A percentile compares a stretch with the other conserved stretches of the same genome.
Conservation (phyloP, 2,888 invertebrate species). For the Rhopalosiphum nymphaeae region DNA sequence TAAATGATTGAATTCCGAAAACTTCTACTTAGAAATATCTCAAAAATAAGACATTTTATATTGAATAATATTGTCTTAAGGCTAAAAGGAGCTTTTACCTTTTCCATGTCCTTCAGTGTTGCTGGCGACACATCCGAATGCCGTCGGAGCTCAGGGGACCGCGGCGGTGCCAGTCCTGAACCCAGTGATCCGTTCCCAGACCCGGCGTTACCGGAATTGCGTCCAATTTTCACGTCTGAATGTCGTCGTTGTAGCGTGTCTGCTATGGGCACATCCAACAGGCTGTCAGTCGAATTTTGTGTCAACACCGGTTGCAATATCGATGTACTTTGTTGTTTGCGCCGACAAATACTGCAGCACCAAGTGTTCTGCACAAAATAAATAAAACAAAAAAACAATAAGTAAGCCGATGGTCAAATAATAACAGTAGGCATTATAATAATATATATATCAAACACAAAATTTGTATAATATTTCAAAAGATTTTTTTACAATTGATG, state of each 20-base stretch:
- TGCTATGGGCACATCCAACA: conserved; percentile 83
- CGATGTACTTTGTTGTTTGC: conserved; percentile 82
- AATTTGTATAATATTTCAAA: neutral
- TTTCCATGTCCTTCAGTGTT: conserved; percentile 88
- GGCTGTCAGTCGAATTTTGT: conserved; percentile 87
- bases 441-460: neutral
- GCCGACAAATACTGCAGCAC: conserved; percentile 90
- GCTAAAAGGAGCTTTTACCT: conserved; percentile 74
- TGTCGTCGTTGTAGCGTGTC: conserved; percentile 85
- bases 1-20: neutral
- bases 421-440: neutral
- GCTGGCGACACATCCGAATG: conserved; percentile 91
- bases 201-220: conserved; percentile 71
- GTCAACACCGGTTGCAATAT: conserved; percentile 75
- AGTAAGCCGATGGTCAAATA: neutral
- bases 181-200: conserved; percentile 73
- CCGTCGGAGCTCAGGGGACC: conserved; percentile 84
- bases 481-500: neutral
- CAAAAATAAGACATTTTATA: neutral
- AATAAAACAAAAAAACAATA: conserved; percentile 64
- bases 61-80: neutral
- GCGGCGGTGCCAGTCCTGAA: conserved; percentile 82
- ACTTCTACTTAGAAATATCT: neutral
- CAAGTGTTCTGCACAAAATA: conserved; percentile 77
- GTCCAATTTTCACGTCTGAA: conserved; percentile 80